Base-by-base conservation (phyloP, 37 sponge, comb jelly and placozoan species). In the Agelas oroides region DNA sequence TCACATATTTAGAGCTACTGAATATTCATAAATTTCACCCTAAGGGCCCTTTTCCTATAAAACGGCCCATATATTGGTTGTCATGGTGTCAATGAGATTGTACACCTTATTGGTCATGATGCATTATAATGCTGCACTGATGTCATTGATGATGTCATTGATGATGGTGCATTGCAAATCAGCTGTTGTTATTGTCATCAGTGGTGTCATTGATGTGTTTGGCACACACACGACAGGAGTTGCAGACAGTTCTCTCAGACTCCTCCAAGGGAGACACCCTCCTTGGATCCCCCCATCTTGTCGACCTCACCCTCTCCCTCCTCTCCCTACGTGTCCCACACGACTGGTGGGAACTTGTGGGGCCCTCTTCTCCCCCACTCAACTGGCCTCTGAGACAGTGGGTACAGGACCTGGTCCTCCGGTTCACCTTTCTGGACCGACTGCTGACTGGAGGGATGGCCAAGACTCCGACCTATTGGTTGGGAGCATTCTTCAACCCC, bases 401-500 rank as follows among this genome's bases (percentile, higher is more conserved):
- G 94, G 38, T 94, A 24, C 62, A 56, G 18, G 89, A 87, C 53
- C 65, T 94, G 30, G 64, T 58, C 5, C 69, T 81, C 27, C 57
- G 94, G 5, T 84, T 53, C n/a, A 25, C 62, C 21, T 88, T 88
- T 53, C 28, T 94, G 24, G 94, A 94, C 66, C 76, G 71, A 19
- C 67, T 93, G 5, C 46, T 93, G 62, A 59, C 35, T 52, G 57
- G 54, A 18, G 95, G 90, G 1, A 54, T 78, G 53, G 81, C 92
- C 41, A 93, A 90, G 72, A 77, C 68, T 1, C 92, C 96, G 21
- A 84, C 89, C 5, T 93, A 80, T 39, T 88, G 87, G 81, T 73
- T 95, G 23, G 96, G 96, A n/a, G 83, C 76, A 8, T 90, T 95
- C 72, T 80, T 90, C 36, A 65, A 90, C 33, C 95, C 96, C 31